A percentile compares a stretch with the other conserved stretches of the same genome.
Evolutionary conservation across 2,888 invertebrate species (phyloP).

Genomic region (Adela reaumurella): DNA sequence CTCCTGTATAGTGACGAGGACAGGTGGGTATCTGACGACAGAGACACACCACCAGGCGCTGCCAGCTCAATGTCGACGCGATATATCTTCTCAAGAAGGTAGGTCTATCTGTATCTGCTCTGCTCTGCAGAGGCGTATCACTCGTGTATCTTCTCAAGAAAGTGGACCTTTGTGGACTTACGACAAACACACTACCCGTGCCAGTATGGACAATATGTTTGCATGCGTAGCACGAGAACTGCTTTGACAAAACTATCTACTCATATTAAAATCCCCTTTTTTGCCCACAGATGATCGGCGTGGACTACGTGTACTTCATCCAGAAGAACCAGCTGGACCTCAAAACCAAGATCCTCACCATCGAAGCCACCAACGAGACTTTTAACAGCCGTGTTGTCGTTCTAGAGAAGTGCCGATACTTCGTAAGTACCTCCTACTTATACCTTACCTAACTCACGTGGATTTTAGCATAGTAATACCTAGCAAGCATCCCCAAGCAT

Average conservation of each 20-base stretch:
- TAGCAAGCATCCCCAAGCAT: too few species aligned
- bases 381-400: conserved; percentile 81
- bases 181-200: too few species aligned
- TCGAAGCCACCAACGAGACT: conserved; percentile 91
- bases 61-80: conserved; percentile 88
- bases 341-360: conserved; percentile 72
- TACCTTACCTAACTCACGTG: too few species aligned
- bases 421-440: conserved; percentile 56
- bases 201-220: too few species aligned
- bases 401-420: conserved; percentile 84
- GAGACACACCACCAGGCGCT: conserved; percentile 78
- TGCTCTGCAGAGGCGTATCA: conserved; percentile 89
- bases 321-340: conserved; percentile 87
- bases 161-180: too few species aligned
- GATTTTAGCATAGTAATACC: too few species aligned
- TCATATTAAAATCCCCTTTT: too few species aligned
- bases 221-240: too few species aligned
- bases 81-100: conserved; percentile 94
- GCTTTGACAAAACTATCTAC: too few species aligned
- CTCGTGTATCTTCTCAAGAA: conserved; percentile 93
- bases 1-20: conserved; percentile 80
- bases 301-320: conserved; percentile 85
- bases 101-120: too few species aligned
- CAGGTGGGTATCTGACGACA: conserved; percentile 71
- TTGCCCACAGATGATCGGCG: conserved; percentile 76